A percentile compares a stretch with the other conserved stretches of the same genome.
Evolutionary conservation across 2,888 invertebrate genomes (phyloP).

Genomic region (Ormyrus pomaceus): DNA sequence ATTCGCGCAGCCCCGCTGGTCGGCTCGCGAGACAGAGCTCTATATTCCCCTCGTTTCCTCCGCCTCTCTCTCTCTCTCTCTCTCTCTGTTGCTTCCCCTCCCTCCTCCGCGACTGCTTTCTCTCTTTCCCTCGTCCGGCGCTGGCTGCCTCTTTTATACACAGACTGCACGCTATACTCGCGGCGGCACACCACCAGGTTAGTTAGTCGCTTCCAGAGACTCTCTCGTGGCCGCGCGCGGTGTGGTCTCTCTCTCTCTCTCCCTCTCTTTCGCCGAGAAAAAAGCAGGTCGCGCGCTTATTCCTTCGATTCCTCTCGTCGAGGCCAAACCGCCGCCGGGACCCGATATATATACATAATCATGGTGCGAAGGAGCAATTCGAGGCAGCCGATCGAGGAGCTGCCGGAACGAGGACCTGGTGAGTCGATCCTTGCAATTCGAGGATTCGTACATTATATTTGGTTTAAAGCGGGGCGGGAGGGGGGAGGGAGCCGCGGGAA

Average conservation of each 20-base stretch:
- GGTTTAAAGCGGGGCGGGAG: background rate
- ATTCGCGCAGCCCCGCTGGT: no score
- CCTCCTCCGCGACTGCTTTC: background rate
- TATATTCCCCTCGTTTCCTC: background rate
- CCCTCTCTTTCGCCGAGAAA: background rate
- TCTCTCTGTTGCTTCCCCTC: background rate
- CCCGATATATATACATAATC: conserved; percentile 30
- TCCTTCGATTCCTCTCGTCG: background rate
- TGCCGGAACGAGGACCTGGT: conserved; percentile 78
- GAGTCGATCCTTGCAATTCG: conserved; percentile 66
- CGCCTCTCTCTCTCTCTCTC: conserved; percentile 10
- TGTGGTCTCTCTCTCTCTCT: background rate
- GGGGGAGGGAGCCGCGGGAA: conserved; percentile 11
- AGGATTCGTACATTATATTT: conserved; percentile 8
- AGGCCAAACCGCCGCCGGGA: background rate
- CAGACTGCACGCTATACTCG: no score
- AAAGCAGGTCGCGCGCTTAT: no score
- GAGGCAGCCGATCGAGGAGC: conserved; percentile 67
- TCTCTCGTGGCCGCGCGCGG: background rate
- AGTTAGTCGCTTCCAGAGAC: no score
- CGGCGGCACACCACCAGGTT: no score
- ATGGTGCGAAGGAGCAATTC: conserved; percentile 76
- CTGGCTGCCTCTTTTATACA: no score
- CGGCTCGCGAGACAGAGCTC: no score
- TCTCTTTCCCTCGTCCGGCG: background rate